Conservation (phyloP, 2,888 invertebrate species). For the Rhimphoctona megacephalus region DNA sequence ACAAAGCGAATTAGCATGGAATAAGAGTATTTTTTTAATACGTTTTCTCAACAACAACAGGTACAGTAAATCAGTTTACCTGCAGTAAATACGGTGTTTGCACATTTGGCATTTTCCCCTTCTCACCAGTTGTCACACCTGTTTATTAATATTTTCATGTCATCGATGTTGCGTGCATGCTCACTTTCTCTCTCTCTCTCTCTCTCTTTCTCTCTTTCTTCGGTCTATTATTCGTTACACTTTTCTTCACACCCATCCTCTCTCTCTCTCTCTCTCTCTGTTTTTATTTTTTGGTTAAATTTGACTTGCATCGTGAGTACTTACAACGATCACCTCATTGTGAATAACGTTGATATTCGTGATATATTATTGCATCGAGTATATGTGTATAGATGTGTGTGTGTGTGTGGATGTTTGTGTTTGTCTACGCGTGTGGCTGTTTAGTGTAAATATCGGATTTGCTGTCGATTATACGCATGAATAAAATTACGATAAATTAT, state of each 20-base stretch:
- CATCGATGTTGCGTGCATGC: constrained; percentile 40
- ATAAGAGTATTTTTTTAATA: constrained; percentile 81
- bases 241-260: constrained; percentile 42
- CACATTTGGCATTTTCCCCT: constrained; percentile 59
- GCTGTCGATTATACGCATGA: constrained; percentile 43
- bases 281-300: constrained; percentile 47
- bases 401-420: constrained; percentile 19
- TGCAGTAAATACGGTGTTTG: constrained; percentile 82
- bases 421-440: constrained; percentile 10
- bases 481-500: constrained; percentile 57
- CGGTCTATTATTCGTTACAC: constrained; percentile 35
- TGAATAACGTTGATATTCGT: constrained; percentile 51
- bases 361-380: constrained; percentile 18
- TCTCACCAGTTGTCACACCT: constrained; percentile 55
- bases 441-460: constrained; percentile 29
- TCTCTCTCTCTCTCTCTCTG: constrained; percentile 50
- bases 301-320: constrained; percentile 57
- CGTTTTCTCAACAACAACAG: constrained; percentile 84
- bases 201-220: constrained; percentile 18
- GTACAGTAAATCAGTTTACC: constrained; percentile 84
- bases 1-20: constrained; percentile 81
- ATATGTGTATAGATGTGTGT: neutral
- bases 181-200: constrained; percentile 8
- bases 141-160: constrained; percentile 19
- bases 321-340: constrained; percentile 47